A percentile compares a stretch with the other conserved stretches of the same genome.
These are phyloP conservation scores for Periparus ater DNA, from an alignment of 2,797 vertebrate species.

Conservation along the genomic window DNA sequence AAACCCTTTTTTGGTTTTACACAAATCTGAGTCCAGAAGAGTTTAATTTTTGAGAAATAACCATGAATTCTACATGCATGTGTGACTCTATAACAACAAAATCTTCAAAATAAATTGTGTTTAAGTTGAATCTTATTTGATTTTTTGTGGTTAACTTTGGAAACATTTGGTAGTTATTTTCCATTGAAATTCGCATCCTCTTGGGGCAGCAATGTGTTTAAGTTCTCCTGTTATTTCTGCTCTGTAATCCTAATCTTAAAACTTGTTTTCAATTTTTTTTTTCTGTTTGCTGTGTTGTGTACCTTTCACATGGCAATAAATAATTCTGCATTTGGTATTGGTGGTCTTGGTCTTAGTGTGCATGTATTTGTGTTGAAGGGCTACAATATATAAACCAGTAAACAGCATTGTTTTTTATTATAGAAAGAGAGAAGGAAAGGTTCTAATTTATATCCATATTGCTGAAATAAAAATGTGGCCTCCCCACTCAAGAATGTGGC, in stretches of 20 bases:
- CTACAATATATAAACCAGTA: not conserved
- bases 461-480: not conserved
- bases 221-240: constrained; percentile 27
- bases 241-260: constrained; percentile 27
- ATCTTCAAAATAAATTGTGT: constrained; percentile 24
- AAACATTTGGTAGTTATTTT: constrained; percentile 66
- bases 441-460: constrained; percentile 8
- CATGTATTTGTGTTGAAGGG: not conserved
- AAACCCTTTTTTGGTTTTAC: constrained; percentile 43
- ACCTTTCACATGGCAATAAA: not conserved
- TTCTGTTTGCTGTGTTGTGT: not conserved
- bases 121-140: constrained; percentile 47
- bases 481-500: not conserved
- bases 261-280: not conserved
- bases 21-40: constrained; percentile 55
- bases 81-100: constrained; percentile 32
- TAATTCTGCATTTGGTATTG: not conserved
- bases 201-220: constrained; percentile 39
- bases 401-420: constrained; percentile 19
- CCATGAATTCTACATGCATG: constrained; percentile 38
- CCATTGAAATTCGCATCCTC: constrained; percentile 47
- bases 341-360: not conserved
- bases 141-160: constrained; percentile 56
- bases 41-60: constrained; percentile 56
- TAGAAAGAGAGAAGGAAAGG: not conserved